Percentiles rank a stretch among this genome's conserved stretches.
phyloP scores from a whole-genome alignment of 1,140 invertebrate species.

The Drosophila nasuta region DNA sequence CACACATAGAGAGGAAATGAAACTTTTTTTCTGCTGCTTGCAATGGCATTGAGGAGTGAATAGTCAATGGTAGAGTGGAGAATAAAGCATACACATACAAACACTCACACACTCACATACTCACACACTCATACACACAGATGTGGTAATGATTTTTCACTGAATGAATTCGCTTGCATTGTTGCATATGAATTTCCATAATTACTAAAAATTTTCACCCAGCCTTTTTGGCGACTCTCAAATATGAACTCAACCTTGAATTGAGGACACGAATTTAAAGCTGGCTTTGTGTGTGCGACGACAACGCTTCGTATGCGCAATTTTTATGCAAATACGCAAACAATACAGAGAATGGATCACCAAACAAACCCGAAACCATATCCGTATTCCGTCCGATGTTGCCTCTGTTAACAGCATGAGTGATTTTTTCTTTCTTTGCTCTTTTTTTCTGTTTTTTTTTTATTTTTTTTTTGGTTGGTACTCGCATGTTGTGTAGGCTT shows the following conservation, averaged over 20 bases:
- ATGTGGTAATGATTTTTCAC: conserved; percentile 63
- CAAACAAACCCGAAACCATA: conserved; percentile 60
- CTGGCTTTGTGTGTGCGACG: conserved; percentile 27
- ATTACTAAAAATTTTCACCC: conserved; percentile 57
- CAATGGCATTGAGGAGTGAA: conserved; percentile 59
- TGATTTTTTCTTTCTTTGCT: conserved; percentile 30
- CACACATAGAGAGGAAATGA: conserved; percentile 47
- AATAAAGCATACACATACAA: conserved; percentile 2
- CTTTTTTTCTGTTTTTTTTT: neutral
- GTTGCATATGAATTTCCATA: conserved; percentile 73
- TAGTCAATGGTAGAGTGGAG: conserved; percentile 7
- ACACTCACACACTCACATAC: neutral
- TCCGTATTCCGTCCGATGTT: conserved; percentile 33
- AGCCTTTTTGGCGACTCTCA: conserved; percentile 31
- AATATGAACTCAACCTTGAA: conserved; percentile 62
- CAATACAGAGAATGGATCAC: conserved; percentile 63
- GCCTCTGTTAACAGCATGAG: conserved; percentile 36
- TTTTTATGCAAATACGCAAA: conserved; percentile 76
- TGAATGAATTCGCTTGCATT: conserved; percentile 44
- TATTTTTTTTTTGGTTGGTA: conserved; percentile 3
- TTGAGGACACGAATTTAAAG: conserved; percentile 48
- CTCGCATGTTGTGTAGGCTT: conserved; percentile 29
- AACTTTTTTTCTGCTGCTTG: conserved; percentile 57
- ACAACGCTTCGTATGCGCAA: conserved; percentile 61
- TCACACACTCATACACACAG: neutral